phyloP scores from a whole-genome alignment of 2,113 vertebrate species.

The Campylomormyrus tamandua region DNA sequence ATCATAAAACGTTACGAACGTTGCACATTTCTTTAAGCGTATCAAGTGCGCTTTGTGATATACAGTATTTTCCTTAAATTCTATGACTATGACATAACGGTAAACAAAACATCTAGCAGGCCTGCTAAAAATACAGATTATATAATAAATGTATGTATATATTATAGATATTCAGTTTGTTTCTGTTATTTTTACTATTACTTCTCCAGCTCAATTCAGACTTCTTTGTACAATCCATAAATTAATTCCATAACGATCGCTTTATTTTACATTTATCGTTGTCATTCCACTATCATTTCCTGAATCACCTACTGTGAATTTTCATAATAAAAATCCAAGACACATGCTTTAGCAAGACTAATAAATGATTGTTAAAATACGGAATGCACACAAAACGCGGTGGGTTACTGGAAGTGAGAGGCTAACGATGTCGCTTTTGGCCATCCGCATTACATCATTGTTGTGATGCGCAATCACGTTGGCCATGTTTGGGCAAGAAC shows the following conservation, averaged over 20 bases:
- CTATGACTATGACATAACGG: background rate
- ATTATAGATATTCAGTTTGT: background rate
- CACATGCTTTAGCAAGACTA: background rate
- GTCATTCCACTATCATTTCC: background rate
- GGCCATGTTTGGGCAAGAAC: background rate
- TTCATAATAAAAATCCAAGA: background rate
- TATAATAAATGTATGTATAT: background rate
- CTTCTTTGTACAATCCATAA: background rate
- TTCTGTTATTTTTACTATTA: background rate
- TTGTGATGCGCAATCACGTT: background rate
- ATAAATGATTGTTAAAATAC: background rate
- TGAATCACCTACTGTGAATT: background rate
- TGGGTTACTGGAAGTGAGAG: background rate
- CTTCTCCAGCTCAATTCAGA: background rate
- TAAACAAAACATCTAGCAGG: background rate
- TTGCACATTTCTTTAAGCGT: background rate
- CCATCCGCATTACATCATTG: constrained; percentile 58
- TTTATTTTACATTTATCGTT: background rate
- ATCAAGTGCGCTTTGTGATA: background rate
- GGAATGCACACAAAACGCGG: background rate
- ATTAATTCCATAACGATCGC: background rate
- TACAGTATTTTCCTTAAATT: background rate
- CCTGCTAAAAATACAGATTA: background rate
- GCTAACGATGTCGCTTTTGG: constrained; percentile 18
- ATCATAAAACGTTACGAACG: background rate